Percentiles rank a stretch among this genome's conserved stretches.
These are phyloP conservation scores for Melanotaenia nigrans DNA, from an alignment of 2,797 vertebrate species.

Conservation along the genomic window DNA sequence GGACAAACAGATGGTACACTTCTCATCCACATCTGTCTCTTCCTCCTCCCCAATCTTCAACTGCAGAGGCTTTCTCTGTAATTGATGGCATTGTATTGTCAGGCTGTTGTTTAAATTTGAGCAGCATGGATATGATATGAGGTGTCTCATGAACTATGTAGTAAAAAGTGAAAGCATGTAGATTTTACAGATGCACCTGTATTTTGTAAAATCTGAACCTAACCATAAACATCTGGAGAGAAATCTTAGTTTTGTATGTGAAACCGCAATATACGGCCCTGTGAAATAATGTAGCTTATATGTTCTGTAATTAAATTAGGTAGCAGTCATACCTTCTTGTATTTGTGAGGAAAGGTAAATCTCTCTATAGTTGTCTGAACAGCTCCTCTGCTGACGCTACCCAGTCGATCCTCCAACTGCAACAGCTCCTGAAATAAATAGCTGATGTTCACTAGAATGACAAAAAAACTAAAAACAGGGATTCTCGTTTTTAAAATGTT, in stretches of 20 bases:
- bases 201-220: background rate
- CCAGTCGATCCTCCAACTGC: conserved; percentile 96
- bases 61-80: conserved; percentile 89
- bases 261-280: background rate
- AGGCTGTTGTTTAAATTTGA: background rate
- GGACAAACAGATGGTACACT: conserved; percentile 98
- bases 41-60: conserved; percentile 91
- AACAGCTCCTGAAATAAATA: conserved; percentile 88
- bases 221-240: background rate
- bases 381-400: conserved; percentile 92
- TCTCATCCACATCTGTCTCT: conserved; percentile 95
- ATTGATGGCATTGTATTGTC: background rate
- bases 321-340: conserved; percentile 90
- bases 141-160: background rate
- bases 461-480: background rate
- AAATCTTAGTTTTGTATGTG: background rate
- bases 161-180: background rate
- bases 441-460: background rate
- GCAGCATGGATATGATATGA: background rate
- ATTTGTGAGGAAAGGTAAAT: conserved; percentile 98
- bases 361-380: conserved; percentile 97
- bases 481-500: background rate
- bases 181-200: background rate
- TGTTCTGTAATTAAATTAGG: background rate
- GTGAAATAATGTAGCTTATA: background rate